These are phyloP conservation scores for Limnephilus rhombicus DNA, from an alignment of 2,888 invertebrate genomes.

Conservation along the genomic window DNA sequence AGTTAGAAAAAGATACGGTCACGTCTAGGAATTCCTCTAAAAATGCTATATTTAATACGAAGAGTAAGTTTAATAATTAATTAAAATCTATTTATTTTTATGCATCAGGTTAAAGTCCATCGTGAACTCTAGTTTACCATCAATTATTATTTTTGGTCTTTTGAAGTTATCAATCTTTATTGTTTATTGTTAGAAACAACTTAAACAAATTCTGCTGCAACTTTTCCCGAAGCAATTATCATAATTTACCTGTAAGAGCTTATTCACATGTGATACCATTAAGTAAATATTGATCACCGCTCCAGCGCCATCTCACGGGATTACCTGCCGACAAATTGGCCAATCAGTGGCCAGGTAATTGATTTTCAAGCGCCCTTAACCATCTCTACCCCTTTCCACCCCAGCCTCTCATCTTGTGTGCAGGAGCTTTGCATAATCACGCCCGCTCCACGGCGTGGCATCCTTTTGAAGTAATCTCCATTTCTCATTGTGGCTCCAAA, in stretches of 20 bases:
- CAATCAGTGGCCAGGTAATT: slow-evolving; percentile 79
- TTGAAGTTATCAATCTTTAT: too few species aligned
- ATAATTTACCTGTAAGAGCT: background rate
- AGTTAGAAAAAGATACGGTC: too few species aligned
- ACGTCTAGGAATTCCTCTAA: too few species aligned
- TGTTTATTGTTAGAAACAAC: too few species aligned
- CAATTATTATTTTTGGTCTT: too few species aligned
- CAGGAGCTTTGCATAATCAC: slow-evolving; percentile 63
- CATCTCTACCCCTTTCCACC: slow-evolving; percentile 33
- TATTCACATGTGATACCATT: slow-evolving; percentile 71
- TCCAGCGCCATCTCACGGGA: slow-evolving; percentile 68
- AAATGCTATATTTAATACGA: too few species aligned
- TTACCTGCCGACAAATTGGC: slow-evolving; percentile 79
- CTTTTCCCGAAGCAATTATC: too few species aligned
- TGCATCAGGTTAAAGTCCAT: too few species aligned
- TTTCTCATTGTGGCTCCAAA: slow-evolving; percentile 15
- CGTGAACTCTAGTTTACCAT: too few species aligned
- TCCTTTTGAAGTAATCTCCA: slow-evolving; percentile 25
- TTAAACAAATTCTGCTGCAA: too few species aligned
- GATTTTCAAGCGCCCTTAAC: slow-evolving; percentile 76
- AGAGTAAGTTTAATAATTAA: too few species aligned
- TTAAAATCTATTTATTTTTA: too few species aligned
- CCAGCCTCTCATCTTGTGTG: slow-evolving; percentile 19
- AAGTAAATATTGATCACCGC: slow-evolving; percentile 72
- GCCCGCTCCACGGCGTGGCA: slow-evolving; percentile 16